Conservation (phyloP, 2,888 invertebrate genomes). For the Ametastegia equiseti region DNA sequence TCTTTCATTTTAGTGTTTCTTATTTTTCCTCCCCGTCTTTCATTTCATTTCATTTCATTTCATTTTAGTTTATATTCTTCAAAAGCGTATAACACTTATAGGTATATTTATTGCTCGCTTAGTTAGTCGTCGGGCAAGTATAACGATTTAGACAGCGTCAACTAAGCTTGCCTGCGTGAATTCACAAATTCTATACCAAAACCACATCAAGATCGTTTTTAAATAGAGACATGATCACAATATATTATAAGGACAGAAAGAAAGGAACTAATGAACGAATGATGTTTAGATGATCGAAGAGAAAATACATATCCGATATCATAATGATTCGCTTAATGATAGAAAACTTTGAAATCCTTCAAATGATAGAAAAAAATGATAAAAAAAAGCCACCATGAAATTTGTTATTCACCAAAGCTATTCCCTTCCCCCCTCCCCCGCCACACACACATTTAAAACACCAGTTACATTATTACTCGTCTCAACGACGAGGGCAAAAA, state of each 20-base stretch:
- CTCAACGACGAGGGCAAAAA: conserved; percentile 34
- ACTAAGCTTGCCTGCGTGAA: conserved; percentile 11
- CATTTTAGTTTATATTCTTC: conserved; percentile 37
- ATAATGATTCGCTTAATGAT: neutral
- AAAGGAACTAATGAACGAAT: neutral
- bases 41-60: conserved; percentile 46
- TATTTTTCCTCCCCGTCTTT: conserved; percentile 41
- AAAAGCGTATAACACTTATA: conserved; percentile 61
- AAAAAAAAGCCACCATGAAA: neutral
- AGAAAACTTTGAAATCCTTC: neutral
- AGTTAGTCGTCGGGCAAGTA: conserved; percentile 15
- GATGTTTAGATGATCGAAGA: neutral
- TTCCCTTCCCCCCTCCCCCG: neutral
- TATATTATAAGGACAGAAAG: conserved; percentile 10
- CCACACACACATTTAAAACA: conserved; percentile 2
- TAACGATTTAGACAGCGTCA: neutral
- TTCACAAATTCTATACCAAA: conserved; percentile 49
- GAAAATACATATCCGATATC: neutral
- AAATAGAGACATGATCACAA: conserved; percentile 34
- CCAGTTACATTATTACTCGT: neutral
- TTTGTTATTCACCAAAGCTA: neutral
- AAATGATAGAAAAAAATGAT: neutral
- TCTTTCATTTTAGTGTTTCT: neutral
- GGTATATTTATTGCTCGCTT: conserved; percentile 55
- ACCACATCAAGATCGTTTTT: conserved; percentile 55